These are phyloP conservation scores for Bungarus multicinctus DNA, from an alignment of 2,113 vertebrate species.

Conservation along the genomic window DNA sequence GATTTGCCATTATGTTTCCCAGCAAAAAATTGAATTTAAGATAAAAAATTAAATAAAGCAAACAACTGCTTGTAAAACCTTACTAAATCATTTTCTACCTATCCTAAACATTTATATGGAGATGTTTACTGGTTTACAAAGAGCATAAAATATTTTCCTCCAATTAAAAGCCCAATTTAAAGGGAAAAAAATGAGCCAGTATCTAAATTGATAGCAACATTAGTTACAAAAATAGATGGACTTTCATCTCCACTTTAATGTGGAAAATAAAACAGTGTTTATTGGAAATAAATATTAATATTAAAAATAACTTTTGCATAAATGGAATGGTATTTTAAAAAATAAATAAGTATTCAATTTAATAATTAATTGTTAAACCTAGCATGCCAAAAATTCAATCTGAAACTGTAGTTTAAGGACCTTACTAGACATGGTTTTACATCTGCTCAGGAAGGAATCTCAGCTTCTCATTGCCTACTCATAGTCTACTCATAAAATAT, in stretches of 20 bases:
- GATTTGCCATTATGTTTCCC: background rate
- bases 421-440: background rate
- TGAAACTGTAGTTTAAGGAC: background rate
- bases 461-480: background rate
- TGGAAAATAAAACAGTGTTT: background rate
- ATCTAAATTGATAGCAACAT: background rate
- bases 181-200: background rate
- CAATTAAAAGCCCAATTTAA: background rate
- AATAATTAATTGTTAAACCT: background rate
- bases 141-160: background rate
- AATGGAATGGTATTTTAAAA: background rate
- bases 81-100: background rate
- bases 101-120: background rate
- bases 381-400: background rate
- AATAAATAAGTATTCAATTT: background rate
- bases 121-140: background rate
- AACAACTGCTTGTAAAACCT: background rate
- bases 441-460: background rate
- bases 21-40: background rate
- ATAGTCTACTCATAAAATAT: background rate
- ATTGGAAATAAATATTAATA: background rate
- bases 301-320: background rate
- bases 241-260: background rate
- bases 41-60: background rate
- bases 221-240: background rate